Conservation (phyloP, 2,797 vertebrate genomes). For the Cirrhinus molitorella region DNA sequence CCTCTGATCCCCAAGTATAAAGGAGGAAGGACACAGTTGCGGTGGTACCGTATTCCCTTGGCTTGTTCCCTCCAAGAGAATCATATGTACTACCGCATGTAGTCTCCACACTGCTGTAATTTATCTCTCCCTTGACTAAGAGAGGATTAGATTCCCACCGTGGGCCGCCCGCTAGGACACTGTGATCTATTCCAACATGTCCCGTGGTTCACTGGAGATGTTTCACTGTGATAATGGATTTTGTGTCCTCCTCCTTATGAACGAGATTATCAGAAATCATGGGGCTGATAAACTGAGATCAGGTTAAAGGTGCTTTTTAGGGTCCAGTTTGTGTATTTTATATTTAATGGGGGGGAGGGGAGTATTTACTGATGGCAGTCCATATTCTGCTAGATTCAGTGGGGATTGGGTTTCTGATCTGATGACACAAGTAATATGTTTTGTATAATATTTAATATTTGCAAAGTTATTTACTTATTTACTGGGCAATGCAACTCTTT, state of each 20-base stretch:
- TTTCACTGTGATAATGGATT: slow-evolving; percentile 36
- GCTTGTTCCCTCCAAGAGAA: slow-evolving; percentile 59
- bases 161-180: slow-evolving; percentile 25
- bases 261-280: background rate
- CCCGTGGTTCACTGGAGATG: slow-evolving; percentile 32
- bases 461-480: background rate
- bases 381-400: background rate
- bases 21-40: slow-evolving; percentile 47
- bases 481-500: background rate
- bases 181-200: slow-evolving; percentile 24
- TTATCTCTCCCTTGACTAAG: slow-evolving; percentile 35
- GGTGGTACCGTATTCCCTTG: slow-evolving; percentile 53
- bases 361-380: no score
- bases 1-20: slow-evolving; percentile 62
- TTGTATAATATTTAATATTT: background rate
- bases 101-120: slow-evolving; percentile 8
- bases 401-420: background rate
- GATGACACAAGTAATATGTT: background rate
- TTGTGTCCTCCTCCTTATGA: background rate
- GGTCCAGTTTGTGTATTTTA: background rate
- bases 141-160: slow-evolving; percentile 35
- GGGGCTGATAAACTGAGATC: background rate
- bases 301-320: slow-evolving; percentile 3
- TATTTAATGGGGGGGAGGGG: background rate
- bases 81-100: slow-evolving; percentile 22